These are phyloP conservation scores for Drosophila melanogaster DNA, from an alignment of 1,140 invertebrate species.

Conservation along the genomic window DNA sequence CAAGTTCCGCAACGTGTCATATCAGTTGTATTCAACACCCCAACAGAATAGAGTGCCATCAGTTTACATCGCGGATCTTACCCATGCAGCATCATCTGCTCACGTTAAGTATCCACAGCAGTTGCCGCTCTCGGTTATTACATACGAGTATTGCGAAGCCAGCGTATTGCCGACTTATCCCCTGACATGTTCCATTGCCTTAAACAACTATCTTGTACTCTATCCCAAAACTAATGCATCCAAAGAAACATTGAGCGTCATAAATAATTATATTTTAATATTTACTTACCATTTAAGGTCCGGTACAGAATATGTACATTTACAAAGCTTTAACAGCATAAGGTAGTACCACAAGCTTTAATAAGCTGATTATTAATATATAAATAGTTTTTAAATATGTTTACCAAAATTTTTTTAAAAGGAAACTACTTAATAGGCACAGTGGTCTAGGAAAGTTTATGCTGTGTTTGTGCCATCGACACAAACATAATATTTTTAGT, in stretches of 20 bases:
- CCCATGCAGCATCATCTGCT: conserved; percentile 61
- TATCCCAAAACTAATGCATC: conserved; percentile 3
- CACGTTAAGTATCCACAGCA: conserved; percentile 58
- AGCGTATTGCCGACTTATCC: conserved; percentile 50
- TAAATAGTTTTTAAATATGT: no score
- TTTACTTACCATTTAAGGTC: background rate
- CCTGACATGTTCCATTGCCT: conserved; percentile 27
- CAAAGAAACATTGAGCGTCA: no score
- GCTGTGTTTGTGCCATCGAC: conserved; percentile 48
- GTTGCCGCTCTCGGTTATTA: conserved; percentile 47
- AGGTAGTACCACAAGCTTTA: no score
- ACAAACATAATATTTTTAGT: conserved; percentile 60
- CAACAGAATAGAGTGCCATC: conserved; percentile 28
- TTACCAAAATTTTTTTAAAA: no score
- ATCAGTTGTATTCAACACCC: conserved; percentile 41
- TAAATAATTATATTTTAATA: no score
- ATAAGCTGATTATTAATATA: no score
- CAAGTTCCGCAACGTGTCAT: conserved; percentile 50
- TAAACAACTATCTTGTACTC: conserved; percentile 3
- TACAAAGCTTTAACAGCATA: background rate
- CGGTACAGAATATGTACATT: no score
- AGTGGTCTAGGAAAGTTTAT: conserved; percentile 9
- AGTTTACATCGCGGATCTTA: conserved; percentile 46
- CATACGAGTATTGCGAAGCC: conserved; percentile 39
- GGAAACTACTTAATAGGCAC: background rate